A percentile compares a stretch with the other conserved stretches of the same genome.
Evolutionary conservation across 92 coral and sea anemone genomes (phyloP).

Genomic region (Palythoa grandis): DNA sequence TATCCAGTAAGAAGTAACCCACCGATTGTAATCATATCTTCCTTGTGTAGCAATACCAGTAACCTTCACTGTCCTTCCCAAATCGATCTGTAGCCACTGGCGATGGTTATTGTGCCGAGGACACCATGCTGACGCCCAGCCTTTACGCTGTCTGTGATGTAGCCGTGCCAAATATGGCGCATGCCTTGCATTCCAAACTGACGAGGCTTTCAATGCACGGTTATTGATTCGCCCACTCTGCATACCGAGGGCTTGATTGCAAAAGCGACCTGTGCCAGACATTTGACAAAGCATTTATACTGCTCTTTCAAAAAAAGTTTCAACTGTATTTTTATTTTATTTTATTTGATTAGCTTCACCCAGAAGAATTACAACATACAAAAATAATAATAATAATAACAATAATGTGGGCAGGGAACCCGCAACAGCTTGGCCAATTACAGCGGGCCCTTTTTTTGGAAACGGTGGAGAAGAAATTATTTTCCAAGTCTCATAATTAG

Average conservation of each 20-base stretch:
- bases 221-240: slow-evolving; percentile 77
- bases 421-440: no score
- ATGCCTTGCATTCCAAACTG: slow-evolving; percentile 55
- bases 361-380: no score
- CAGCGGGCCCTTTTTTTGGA: no score
- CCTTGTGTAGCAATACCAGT: slow-evolving; percentile 93
- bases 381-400: no score
- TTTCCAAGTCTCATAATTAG: not conserved
- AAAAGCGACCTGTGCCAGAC: slow-evolving; percentile 64
- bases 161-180: slow-evolving; percentile 78
- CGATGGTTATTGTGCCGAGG: slow-evolving; percentile 58
- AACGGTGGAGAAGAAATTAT: not conserved
- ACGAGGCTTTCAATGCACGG: slow-evolving; percentile 79
- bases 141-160: slow-evolving; percentile 43
- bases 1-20: slow-evolving; percentile 69
- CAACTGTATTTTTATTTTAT: not conserved
- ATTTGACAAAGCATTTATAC: not conserved
- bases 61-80: slow-evolving; percentile 59
- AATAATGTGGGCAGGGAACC: no score
- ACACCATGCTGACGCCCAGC: slow-evolving; percentile 75
- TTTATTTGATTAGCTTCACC: no score
- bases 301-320: not conserved
- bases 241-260: slow-evolving; percentile 71
- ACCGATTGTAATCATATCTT: slow-evolving; percentile 58
- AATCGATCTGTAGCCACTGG: slow-evolving; percentile 74